A percentile compares a stretch with the other conserved stretches of the same genome.
Conservation (phyloP, 2,797 vertebrate species). For the Nothura maculosa region DNA sequence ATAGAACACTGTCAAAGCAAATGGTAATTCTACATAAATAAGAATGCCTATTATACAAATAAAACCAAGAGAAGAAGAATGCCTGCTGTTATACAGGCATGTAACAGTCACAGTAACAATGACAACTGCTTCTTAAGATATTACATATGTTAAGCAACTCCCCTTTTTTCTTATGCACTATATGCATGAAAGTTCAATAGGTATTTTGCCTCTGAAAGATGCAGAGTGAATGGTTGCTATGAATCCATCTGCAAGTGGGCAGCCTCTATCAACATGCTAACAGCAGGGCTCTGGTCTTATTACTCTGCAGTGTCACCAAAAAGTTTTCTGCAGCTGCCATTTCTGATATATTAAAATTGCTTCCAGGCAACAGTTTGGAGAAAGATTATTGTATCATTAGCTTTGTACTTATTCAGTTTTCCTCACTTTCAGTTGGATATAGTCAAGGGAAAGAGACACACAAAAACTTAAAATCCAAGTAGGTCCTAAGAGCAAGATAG, state of each 20-base stretch:
- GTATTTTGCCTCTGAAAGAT: not conserved
- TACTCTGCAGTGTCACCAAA: accelerated
- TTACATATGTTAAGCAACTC: not conserved
- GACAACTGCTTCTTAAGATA: not conserved
- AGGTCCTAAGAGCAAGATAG: accelerated
- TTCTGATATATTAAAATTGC: not conserved
- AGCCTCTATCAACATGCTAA: not conserved
- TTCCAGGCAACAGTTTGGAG: not conserved
- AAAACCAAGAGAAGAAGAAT: not conserved
- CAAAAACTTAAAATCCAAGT: not conserved
- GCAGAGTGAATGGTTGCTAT: too few relatives aligned
- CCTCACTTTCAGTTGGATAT: not conserved
- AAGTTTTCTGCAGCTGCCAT: not conserved
- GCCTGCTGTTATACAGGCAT: not conserved
- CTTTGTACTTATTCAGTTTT: not conserved
- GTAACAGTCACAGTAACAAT: not conserved
- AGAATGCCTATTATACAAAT: too few relatives aligned
- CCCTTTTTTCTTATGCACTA: not conserved
- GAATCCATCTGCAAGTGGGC: not conserved
- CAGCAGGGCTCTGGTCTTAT: not conserved
- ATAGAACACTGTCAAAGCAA: accelerated
- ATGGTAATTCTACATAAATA: accelerated
- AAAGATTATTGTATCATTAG: not conserved
- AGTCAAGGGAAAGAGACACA: not conserved
- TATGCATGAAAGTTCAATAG: not conserved